A percentile compares a stretch with the other conserved stretches of the same genome.
Evolutionary conservation across 2,888 invertebrate species (phyloP).

Genomic region (Rhodophaea formosa): DNA sequence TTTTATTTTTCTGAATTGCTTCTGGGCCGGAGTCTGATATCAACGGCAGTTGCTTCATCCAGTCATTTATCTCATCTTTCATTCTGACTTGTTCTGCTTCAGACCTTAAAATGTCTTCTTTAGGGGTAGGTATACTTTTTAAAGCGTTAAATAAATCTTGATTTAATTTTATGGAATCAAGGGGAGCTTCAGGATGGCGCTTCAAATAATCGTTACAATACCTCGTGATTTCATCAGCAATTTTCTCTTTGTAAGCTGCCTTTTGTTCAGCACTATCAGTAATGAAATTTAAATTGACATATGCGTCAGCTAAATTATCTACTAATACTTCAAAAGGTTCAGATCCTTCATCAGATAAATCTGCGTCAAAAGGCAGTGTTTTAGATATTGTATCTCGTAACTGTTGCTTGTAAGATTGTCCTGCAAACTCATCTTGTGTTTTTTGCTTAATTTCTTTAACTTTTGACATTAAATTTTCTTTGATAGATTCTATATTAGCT

Average conservation of each 20-base stretch:
- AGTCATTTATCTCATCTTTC: slow-evolving; percentile 46
- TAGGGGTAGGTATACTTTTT: slow-evolving; percentile 43
- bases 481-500: slow-evolving; percentile 31
- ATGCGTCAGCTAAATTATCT: slow-evolving; percentile 56
- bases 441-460: slow-evolving; percentile 38
- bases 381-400: slow-evolving; percentile 47
- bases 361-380: slow-evolving; percentile 37
- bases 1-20: slow-evolving; percentile 39
- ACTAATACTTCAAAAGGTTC: slow-evolving; percentile 49
- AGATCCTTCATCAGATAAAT: slow-evolving; percentile 38
- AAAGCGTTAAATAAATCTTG: slow-evolving; percentile 44
- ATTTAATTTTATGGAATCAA: slow-evolving; percentile 40
- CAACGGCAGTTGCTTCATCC: slow-evolving; percentile 45
- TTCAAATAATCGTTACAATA: slow-evolving; percentile 52
- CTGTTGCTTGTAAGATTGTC: slow-evolving; percentile 46
- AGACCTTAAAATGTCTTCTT: slow-evolving; percentile 41
- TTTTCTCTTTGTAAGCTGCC: slow-evolving; percentile 41
- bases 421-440: slow-evolving; percentile 38
- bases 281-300: slow-evolving; percentile 48
- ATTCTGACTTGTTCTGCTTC: slow-evolving; percentile 47
- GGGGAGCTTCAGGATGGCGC: slow-evolving; percentile 36
- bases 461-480: slow-evolving; percentile 38
- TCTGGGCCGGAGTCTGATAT: slow-evolving; percentile 31
- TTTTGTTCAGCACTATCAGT: slow-evolving; percentile 35
- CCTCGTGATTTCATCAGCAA: slow-evolving; percentile 42